Evolutionary conservation across 53 echinoderm and acorn worm genomes (phyloP), one percentile per base, ranked within the genome.

Genomic region (Holothuria scabra): DNA sequence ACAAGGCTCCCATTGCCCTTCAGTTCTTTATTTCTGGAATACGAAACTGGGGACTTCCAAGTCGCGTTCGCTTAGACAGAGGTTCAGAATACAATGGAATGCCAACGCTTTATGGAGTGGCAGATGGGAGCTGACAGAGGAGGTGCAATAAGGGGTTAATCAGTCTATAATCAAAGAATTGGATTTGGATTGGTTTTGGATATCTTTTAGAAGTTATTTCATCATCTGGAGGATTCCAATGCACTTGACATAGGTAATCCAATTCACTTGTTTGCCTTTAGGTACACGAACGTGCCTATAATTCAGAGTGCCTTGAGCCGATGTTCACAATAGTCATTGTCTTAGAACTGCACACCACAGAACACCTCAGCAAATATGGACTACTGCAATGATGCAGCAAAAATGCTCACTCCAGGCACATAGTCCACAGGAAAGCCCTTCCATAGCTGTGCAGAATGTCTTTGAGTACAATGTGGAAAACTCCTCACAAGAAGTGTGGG

Each of bases 111-210:
- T 48, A 88, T 88, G 78, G 84, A 76, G 16, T 78, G 84, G 79
- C 74, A 56, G 30, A 84, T 63, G 74, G 84, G 88, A n/a, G 35
- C 58, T 35, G 66, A 80, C 26, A 44, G 88, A 74, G 88, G 84
- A 19, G 84, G 88, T 66, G 66, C 78, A 12, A 65, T 88, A 5
- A n/a, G 84, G 3, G 88, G 88, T 16, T 49, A 76, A 34, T 88
- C 88, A 25, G 78, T 84, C 0, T 84, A 88, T 65, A 88, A 88
- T 32, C 88, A 88, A 22, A 74, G 88, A 63, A 79, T 88, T 11
- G 88, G 84, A 41, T 88, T 58, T 33, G 32, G 59, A 19, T 84
- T 84, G 23, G 88, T 88, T 23, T 24, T 84, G 49, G 67, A 84
- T 25, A 37, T 20, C 14, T 84, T 76, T 84, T 84, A 84, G 28